These are phyloP conservation scores for Drosophila borborema DNA, from an alignment of 2,888 invertebrate genomes.

Conservation along the genomic window DNA sequence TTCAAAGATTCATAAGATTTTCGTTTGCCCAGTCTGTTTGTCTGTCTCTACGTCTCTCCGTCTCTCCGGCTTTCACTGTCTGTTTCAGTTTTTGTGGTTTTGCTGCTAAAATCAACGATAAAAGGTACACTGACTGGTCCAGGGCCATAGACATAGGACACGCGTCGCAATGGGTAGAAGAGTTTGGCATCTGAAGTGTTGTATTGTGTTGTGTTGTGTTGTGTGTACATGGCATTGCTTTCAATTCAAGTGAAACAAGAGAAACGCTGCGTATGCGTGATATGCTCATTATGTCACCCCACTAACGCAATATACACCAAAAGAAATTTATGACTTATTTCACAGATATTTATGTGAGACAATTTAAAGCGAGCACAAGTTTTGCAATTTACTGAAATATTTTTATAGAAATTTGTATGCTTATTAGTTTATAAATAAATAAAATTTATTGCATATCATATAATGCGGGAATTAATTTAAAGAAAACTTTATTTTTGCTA, in stretches of 20 bases:
- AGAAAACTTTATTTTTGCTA: too few relatives aligned
- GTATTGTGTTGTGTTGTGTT: too few relatives aligned
- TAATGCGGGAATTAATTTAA: too few relatives aligned
- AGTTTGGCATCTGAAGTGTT: conserved; percentile 42
- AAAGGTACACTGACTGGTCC: conserved; percentile 48
- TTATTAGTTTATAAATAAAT: too few relatives aligned
- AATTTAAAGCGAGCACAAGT: not conserved
- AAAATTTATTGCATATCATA: too few relatives aligned
- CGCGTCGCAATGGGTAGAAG: conserved; percentile 22
- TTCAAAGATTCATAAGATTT: conserved; percentile 83
- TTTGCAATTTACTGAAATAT: not conserved
- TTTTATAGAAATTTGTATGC: too few relatives aligned
- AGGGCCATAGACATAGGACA: conserved; percentile 15
- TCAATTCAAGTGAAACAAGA: conserved; percentile 36
- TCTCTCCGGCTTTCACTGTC: conserved; percentile 15
- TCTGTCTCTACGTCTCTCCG: conserved; percentile 13
- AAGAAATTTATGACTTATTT: not conserved
- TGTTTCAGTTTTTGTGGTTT: conserved; percentile 41
- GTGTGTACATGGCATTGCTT: conserved; percentile 50
- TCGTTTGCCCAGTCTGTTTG: conserved; percentile 31
- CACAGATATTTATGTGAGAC: not conserved
- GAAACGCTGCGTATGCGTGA: conserved; percentile 46
- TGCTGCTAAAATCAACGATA: conserved; percentile 65
- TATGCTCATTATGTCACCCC: conserved; percentile 43
- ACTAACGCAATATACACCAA: conserved; percentile 11